Evolutionary conservation across 2,113 vertebrate genomes (phyloP).

Genomic region (Neotoma lepida): DNA sequence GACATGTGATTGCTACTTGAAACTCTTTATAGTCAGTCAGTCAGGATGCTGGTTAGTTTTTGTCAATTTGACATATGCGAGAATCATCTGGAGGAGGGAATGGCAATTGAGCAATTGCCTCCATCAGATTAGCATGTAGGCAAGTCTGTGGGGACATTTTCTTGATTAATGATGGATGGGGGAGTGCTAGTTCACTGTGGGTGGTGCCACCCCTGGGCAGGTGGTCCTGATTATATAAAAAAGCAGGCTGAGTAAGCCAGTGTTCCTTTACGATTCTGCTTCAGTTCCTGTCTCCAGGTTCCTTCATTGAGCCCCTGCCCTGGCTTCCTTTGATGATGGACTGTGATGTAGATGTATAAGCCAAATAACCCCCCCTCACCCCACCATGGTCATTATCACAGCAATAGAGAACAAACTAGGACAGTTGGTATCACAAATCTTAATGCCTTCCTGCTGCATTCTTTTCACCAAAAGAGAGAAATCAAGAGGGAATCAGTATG

Average conservation of each 20-base stretch:
- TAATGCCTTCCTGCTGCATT: neutral
- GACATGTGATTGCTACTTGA: neutral
- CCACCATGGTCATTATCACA: neutral
- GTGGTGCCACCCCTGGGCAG: neutral
- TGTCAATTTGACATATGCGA: neutral
- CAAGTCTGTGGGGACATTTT: neutral
- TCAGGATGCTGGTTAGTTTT: neutral
- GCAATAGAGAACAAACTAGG: neutral
- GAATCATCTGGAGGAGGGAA: neutral
- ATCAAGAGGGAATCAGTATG: neutral
- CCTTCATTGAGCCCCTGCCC: neutral
- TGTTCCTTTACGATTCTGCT: neutral
- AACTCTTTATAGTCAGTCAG: constrained; percentile 9
- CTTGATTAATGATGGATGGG: neutral
- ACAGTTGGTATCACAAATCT: neutral
- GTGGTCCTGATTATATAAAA: neutral
- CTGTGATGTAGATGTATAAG: neutral
- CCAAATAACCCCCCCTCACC: neutral
- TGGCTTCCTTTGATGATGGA: neutral
- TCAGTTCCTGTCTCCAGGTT: neutral
- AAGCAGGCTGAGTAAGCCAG: neutral
- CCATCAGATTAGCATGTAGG: neutral
- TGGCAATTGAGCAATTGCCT: neutral
- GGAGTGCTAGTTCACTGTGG: neutral
- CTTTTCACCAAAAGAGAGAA: neutral